These are phyloP conservation scores for Alcedo atthis DNA, from an alignment of 2,797 vertebrate species.

Conservation along the genomic window DNA sequence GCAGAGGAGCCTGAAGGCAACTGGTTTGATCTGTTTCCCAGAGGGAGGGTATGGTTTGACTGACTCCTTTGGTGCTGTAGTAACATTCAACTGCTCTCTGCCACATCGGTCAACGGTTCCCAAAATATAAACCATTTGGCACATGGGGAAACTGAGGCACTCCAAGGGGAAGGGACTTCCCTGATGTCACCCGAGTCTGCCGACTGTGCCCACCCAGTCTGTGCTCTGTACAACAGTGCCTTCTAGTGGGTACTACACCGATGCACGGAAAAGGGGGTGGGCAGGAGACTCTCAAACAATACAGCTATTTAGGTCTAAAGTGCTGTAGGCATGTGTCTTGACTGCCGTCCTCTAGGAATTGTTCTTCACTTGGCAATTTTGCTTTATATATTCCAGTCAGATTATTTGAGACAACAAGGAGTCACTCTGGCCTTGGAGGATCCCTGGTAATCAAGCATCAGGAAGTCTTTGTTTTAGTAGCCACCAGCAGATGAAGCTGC, in stretches of 20 bases:
- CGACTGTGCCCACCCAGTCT: not conserved
- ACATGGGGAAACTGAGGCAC: conserved; percentile 54
- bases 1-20: not conserved
- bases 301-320: not conserved
- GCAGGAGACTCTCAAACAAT: not conserved
- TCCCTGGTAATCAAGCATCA: conserved; percentile 8
- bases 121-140: not conserved
- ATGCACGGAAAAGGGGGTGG: not conserved
- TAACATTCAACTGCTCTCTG: not conserved
- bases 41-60: not conserved
- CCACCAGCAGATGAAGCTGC: not conserved
- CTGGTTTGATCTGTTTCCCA: not conserved
- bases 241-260: conserved; percentile 3
- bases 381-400: not conserved
- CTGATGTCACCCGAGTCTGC: not conserved
- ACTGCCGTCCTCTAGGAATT: not conserved
- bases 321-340: not conserved
- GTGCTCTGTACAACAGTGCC: conserved; percentile 57
- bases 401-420: not conserved
- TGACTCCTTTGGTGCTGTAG: not conserved
- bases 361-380: not conserved
- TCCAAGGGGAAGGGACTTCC: not conserved
- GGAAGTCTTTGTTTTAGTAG: conserved; percentile 21
- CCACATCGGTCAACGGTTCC: accelerated
- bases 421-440: not conserved